phyloP scores from a whole-genome alignment of 2,113 vertebrate genomes.

The Dicaeum eximium region DNA sequence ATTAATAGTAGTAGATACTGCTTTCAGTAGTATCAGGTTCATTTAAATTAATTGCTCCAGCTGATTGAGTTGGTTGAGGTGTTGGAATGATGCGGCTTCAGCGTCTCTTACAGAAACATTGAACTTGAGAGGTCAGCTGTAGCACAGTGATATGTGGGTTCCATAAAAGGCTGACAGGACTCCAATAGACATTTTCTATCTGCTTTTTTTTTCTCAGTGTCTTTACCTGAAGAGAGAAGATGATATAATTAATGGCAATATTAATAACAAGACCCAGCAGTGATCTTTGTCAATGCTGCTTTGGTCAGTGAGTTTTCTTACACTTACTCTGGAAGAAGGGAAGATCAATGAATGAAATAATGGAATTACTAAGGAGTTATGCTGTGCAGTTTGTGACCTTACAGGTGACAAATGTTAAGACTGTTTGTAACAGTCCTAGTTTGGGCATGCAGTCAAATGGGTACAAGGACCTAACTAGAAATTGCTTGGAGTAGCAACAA shows the following conservation, averaged over 20 bases:
- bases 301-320: background rate
- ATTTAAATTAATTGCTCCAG: background rate
- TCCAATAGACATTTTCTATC: background rate
- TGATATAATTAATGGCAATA: background rate
- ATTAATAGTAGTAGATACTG: background rate
- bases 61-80: background rate
- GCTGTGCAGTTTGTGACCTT: background rate
- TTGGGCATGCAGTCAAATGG: accelerated
- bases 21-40: background rate
- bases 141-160: background rate
- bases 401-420: background rate
- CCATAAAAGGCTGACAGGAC: background rate
- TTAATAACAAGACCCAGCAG: background rate
- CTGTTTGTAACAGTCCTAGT: background rate
- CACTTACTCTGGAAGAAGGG: background rate
- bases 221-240: background rate
- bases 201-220: background rate
- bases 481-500: background rate
- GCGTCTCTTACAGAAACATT: background rate
- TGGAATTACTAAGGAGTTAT: background rate
- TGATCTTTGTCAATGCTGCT: background rate
- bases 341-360: background rate
- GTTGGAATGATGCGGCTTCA: background rate
- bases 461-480: background rate
- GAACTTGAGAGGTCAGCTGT: background rate